Conservation (phyloP, 64 coral and sea anemone species). For the Pachyseris speciosa region DNA sequence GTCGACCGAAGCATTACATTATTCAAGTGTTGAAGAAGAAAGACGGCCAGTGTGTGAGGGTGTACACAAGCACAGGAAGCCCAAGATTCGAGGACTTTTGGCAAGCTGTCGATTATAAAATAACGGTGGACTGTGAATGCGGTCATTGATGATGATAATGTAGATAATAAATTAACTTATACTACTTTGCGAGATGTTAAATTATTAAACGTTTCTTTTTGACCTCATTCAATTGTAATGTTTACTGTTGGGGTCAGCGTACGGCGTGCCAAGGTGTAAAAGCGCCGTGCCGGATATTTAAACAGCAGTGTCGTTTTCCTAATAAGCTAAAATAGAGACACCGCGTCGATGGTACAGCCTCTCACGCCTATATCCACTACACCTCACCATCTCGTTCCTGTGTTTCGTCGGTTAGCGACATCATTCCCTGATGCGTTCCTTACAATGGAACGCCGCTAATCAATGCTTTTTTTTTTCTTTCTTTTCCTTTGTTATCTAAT, state of each 20-base stretch:
- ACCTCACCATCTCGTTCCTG: too few relatives aligned
- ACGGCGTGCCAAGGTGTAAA: not conserved
- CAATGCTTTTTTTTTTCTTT: too few relatives aligned
- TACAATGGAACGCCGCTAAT: too few relatives aligned
- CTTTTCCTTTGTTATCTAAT: too few relatives aligned
- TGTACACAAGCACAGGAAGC: constrained; percentile 24
- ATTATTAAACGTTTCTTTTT: constrained; percentile 58
- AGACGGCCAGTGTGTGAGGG: constrained; percentile 47
- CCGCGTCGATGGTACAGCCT: too few relatives aligned
- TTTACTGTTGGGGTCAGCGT: not conserved
- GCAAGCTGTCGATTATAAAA: constrained; percentile 40
- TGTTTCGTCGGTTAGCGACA: too few relatives aligned
- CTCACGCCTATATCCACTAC: too few relatives aligned
- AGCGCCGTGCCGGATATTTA: too few relatives aligned
- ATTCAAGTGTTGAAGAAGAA: constrained; percentile 80
- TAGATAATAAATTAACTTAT: constrained; percentile 58
- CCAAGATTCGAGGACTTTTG: constrained; percentile 84
- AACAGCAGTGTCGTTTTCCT: too few relatives aligned
- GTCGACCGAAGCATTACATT: constrained; percentile 57
- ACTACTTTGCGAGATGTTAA: constrained; percentile 19
- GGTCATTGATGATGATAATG: constrained; percentile 68
- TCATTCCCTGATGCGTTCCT: too few relatives aligned
- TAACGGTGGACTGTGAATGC: constrained; percentile 70
- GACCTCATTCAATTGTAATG: not conserved
- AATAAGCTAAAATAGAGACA: too few relatives aligned